A percentile compares a stretch with the other conserved stretches of the same genome.
These are phyloP conservation scores for Strigamia transsilvanica DNA, from an alignment of 2,888 invertebrate species.

Conservation along the genomic window DNA sequence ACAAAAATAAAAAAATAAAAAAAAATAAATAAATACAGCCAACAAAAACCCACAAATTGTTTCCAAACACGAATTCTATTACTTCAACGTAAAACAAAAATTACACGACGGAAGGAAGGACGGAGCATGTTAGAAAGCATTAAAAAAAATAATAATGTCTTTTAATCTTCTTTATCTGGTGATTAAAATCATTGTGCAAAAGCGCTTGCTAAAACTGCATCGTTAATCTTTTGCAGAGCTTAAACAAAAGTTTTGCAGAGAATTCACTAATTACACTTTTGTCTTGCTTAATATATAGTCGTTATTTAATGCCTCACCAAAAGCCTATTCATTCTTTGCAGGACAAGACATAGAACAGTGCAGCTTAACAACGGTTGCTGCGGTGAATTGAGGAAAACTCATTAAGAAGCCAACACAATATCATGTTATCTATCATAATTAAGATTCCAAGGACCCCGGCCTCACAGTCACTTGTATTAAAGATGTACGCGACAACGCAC, in stretches of 20 bases:
- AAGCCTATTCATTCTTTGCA: slow-evolving; percentile 49
- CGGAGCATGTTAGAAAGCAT: too few species aligned
- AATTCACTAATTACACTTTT: slow-evolving; percentile 49
- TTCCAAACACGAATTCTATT: slow-evolving; percentile 46
- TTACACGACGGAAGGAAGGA: background rate
- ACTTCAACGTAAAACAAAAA: background rate
- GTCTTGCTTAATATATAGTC: slow-evolving; percentile 46
- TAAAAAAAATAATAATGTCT: slow-evolving; percentile 14
- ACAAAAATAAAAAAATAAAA: background rate
- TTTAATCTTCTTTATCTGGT: slow-evolving; percentile 48
- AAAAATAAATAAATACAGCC: background rate
- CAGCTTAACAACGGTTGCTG: slow-evolving; percentile 42
- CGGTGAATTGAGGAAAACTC: slow-evolving; percentile 47
- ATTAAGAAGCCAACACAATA: slow-evolving; percentile 48
- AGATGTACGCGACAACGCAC: slow-evolving; percentile 20
- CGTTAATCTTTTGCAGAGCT: slow-evolving; percentile 41
- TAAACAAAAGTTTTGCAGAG: slow-evolving; percentile 45
- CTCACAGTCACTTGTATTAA: slow-evolving; percentile 6
- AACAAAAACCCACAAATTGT: slow-evolving; percentile 43
- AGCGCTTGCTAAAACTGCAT: slow-evolving; percentile 38
- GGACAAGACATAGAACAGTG: slow-evolving; percentile 37
- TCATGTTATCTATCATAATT: slow-evolving; percentile 47
- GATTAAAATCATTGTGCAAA: slow-evolving; percentile 47
- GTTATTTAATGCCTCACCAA: slow-evolving; percentile 44
- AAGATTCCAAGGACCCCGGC: slow-evolving; percentile 34